phyloP scores from a whole-genome alignment of 2,113 vertebrate species.

The Carassius auratus region DNA sequence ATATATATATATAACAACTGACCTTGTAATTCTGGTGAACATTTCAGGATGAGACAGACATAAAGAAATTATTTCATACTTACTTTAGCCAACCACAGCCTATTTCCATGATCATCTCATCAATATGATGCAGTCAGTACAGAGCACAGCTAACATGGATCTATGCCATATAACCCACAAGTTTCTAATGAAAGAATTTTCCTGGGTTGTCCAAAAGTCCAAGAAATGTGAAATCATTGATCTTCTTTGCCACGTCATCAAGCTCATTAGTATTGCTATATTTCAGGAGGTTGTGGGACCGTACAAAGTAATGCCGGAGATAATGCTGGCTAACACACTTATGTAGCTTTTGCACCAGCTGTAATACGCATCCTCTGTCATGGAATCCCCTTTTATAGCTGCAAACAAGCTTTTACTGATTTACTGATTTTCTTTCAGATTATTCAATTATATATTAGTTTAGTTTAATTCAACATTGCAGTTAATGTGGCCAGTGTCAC shows the following conservation, averaged over 20 bases:
- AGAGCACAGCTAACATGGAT: constrained; percentile 17
- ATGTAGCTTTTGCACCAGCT: constrained; percentile 78
- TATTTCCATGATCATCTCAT: constrained; percentile 17
- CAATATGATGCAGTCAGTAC: constrained; percentile 25
- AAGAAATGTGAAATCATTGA: constrained; percentile 66
- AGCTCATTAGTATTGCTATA: constrained; percentile 75
- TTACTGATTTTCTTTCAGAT: background rate
- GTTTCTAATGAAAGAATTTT: constrained; percentile 63
- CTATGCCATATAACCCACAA: constrained; percentile 4
- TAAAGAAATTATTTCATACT: background rate
- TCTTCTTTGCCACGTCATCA: constrained; percentile 76
- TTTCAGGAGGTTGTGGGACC: constrained; percentile 80
- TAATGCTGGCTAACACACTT: constrained; percentile 82
- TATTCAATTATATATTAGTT: background rate
- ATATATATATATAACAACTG: background rate
- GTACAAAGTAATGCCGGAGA: constrained; percentile 81
- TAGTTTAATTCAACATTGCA: background rate
- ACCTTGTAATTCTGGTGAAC: background rate
- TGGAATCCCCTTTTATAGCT: no score
- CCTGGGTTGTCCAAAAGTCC: constrained; percentile 68
- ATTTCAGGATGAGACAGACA: background rate
- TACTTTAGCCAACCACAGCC: background rate
- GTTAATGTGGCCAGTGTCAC: background rate
- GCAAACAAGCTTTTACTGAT: background rate
- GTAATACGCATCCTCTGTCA: constrained; percentile 67